A percentile compares a stretch with the other conserved stretches of the same genome.
These are phyloP conservation scores for Gerris lacustris DNA, from an alignment of 2,888 invertebrate species.

Conservation along the genomic window DNA sequence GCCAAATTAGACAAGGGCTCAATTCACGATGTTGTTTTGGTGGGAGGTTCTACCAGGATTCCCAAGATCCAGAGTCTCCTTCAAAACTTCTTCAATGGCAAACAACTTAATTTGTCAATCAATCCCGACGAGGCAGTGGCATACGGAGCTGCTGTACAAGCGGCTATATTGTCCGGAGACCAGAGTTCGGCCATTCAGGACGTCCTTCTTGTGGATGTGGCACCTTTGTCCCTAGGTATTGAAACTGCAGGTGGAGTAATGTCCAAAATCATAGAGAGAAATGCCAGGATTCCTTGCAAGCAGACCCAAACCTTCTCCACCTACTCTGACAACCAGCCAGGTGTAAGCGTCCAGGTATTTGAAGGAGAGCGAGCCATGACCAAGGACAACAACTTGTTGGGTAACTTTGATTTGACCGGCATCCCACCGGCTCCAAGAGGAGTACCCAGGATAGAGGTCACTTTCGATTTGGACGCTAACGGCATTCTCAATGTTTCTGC, in stretches of 20 bases:
- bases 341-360: constrained; percentile 58
- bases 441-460: constrained; percentile 62
- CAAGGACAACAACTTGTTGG: constrained; percentile 74
- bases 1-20: constrained; percentile 68
- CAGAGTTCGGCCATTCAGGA: constrained; percentile 55
- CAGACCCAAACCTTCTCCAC: constrained; percentile 64
- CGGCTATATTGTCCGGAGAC: constrained; percentile 56
- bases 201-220: constrained; percentile 48
- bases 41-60: constrained; percentile 84
- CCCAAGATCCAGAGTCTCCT: constrained; percentile 77
- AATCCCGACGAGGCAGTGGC: constrained; percentile 74
- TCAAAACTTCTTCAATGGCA: constrained; percentile 39
- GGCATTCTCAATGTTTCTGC: constrained; percentile 39
- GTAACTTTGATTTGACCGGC: constrained; percentile 66
- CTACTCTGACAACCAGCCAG: constrained; percentile 67
- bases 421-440: constrained; percentile 67
- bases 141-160: constrained; percentile 63
- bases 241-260: constrained; percentile 70
- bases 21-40: constrained; percentile 69
- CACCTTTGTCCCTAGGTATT: constrained; percentile 57
- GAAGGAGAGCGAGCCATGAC: constrained; percentile 76
- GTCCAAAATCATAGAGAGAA: constrained; percentile 58
- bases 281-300: constrained; percentile 57
- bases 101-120: constrained; percentile 57
- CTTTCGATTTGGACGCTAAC: constrained; percentile 53